These are phyloP conservation scores for Chaenocephalus aceratus DNA, from an alignment of 2,113 vertebrate species.

Conservation along the genomic window DNA sequence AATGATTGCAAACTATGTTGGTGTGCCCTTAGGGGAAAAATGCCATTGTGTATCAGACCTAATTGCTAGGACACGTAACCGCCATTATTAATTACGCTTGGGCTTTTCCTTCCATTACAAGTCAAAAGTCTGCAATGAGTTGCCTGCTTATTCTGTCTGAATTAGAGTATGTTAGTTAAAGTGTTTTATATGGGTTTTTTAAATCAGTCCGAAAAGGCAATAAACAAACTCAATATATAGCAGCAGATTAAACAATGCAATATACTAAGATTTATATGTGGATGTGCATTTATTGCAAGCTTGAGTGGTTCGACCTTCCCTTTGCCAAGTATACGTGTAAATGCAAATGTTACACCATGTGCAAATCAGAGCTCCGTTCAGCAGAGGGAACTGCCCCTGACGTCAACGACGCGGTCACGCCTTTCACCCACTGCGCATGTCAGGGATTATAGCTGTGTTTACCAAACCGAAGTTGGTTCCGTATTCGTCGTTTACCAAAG, in stretches of 20 bases:
- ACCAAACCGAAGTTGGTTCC: constrained; percentile 41
- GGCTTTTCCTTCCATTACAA: not conserved
- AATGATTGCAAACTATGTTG: not conserved
- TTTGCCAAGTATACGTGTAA: not conserved
- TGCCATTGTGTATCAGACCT: not conserved
- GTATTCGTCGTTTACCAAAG: not conserved
- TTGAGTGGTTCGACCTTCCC: not conserved
- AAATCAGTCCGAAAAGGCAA: not conserved
- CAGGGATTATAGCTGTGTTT: constrained; percentile 15
- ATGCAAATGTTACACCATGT: not conserved
- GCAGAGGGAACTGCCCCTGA: not conserved
- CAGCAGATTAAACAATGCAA: not conserved
- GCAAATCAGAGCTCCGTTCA: not conserved
- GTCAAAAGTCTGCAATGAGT: not conserved
- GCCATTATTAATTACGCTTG: not conserved
- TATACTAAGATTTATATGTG: not conserved
- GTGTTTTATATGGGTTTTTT: not conserved
- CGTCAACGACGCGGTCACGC: constrained; percentile 39
- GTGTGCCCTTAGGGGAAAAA: not conserved
- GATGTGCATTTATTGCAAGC: not conserved
- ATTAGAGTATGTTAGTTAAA: not conserved
- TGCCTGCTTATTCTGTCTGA: not conserved
- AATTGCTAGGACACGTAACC: not conserved
- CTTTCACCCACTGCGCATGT: constrained; percentile 67
- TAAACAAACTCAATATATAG: too few relatives aligned